These are phyloP conservation scores for Rhinoderma darwinii DNA, from an alignment of 2,113 vertebrate species.

Conservation along the genomic window DNA sequence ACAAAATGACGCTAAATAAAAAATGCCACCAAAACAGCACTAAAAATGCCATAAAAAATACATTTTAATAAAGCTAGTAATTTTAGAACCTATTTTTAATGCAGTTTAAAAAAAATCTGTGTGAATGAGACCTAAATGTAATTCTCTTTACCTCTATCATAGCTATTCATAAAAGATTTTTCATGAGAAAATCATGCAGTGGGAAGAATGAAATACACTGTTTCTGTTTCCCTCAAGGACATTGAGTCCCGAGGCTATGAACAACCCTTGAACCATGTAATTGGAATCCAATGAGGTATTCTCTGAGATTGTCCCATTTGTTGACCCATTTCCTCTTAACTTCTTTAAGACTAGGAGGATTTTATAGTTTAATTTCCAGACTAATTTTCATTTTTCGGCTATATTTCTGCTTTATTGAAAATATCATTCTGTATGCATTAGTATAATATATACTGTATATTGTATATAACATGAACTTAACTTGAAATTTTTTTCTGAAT, in stretches of 20 bases:
- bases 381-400: conserved; percentile 4
- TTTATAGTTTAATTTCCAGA: neutral
- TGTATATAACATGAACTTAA: neutral
- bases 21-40: no score
- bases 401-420: neutral
- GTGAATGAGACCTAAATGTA: no score
- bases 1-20: no score
- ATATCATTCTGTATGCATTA: neutral
- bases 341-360: neutral
- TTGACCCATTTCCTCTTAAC: conserved; percentile 9
- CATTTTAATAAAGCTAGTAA: no score
- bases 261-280: conserved; percentile 20
- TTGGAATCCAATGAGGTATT: conserved; percentile 30
- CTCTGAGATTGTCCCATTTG: conserved; percentile 2
- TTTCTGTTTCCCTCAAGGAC: conserved; percentile 9
- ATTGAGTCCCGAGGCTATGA: neutral
- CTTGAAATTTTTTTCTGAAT: neutral
- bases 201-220: neutral
- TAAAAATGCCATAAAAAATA: no score
- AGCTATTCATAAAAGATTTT: neutral
- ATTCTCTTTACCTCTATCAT: neutral
- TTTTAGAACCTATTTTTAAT: no score
- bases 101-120: no score
- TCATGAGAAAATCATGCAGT: neutral
- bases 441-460: neutral